phyloP scores from a whole-genome alignment of 2,888 invertebrate species.

The Drosophila paracracens region DNA sequence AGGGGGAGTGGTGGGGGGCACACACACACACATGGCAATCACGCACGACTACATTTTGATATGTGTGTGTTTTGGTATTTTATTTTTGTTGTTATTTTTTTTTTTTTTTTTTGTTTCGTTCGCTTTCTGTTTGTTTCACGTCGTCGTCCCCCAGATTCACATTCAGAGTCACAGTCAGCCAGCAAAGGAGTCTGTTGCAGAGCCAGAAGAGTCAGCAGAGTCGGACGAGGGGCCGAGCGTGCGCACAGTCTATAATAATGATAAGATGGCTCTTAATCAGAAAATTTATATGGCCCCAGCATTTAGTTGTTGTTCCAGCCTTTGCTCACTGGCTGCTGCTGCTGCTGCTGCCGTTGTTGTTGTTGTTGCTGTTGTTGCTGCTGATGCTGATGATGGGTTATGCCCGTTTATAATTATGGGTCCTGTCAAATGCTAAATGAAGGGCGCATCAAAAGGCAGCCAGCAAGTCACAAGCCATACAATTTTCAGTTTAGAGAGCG shows the following conservation, averaged over 20 bases:
- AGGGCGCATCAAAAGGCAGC: conserved; percentile 72
- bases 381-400: conserved; percentile 83
- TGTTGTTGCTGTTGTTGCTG: conserved; percentile 12
- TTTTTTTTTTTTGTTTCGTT: conserved; percentile 1
- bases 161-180: conserved; percentile 1
- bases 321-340: conserved; percentile 18
- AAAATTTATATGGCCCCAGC: conserved; percentile 83
- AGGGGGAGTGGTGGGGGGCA: conserved; percentile 43
- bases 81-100: conserved; percentile 34
- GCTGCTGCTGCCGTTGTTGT: not conserved
- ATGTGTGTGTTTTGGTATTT: conserved; percentile 63
- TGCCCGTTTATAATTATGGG: conserved; percentile 84
- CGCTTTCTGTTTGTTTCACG: conserved; percentile 35
- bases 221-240: conserved; percentile 59
- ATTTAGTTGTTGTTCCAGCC: conserved; percentile 68
- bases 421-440: conserved; percentile 84
- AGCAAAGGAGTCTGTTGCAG: conserved; percentile 6
- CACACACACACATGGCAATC: conserved; percentile 32
- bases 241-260: conserved; percentile 83
- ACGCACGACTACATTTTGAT: conserved; percentile 66
- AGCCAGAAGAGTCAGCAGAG: conserved; percentile 14
- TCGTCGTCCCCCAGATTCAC: conserved; percentile 16
- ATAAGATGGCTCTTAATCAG: conserved; percentile 85
- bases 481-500: conserved; percentile 64
- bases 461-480: conserved; percentile 59